Evolutionary conservation across 2,797 vertebrate genomes (phyloP).

Genomic region (Thalassophryne amazonica): DNA sequence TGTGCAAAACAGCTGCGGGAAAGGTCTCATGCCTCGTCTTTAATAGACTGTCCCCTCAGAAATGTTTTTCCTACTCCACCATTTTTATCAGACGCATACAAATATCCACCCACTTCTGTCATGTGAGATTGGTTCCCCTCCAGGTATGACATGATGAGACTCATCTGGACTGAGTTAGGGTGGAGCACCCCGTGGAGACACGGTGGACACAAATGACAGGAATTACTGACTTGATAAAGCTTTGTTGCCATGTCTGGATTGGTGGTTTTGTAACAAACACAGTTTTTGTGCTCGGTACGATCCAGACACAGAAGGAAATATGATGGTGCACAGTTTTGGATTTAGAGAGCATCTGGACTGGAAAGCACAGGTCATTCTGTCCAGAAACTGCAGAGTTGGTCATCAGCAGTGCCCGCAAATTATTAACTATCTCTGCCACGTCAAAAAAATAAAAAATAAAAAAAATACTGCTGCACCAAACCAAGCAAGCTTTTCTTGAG

Average conservation of each 20-base stretch:
- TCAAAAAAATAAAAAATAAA: no score
- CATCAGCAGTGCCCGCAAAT: background rate
- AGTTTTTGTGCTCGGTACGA: constrained; percentile 8
- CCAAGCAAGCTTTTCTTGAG: background rate
- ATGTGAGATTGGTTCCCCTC: constrained; percentile 86
- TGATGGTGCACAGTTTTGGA: constrained; percentile 38
- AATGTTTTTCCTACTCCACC: constrained; percentile 86
- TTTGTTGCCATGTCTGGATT: constrained; percentile 68
- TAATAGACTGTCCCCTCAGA: constrained; percentile 85
- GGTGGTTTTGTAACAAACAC: constrained; percentile 42
- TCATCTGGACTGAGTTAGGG: constrained; percentile 91
- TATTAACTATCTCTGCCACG: background rate
- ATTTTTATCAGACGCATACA: constrained; percentile 86
- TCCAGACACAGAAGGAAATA: constrained; percentile 16
- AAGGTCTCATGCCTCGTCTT: constrained; percentile 79
- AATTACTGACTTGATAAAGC: constrained; percentile 81
- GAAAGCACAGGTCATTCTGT: constrained; percentile 42
- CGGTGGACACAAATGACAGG: constrained; percentile 77
- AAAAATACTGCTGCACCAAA: no score
- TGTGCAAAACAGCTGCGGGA: constrained; percentile 83
- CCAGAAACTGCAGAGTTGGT: constrained; percentile 18
- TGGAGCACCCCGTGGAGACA: constrained; percentile 83
- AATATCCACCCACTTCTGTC: constrained; percentile 88
- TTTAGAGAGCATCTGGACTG: constrained; percentile 8
- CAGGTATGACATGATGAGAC: constrained; percentile 91